Evolutionary conservation across 2,113 vertebrate species (phyloP), one percentile per base, ranked within the genome.

Genomic region (Laterallus jamaicensis): DNA sequence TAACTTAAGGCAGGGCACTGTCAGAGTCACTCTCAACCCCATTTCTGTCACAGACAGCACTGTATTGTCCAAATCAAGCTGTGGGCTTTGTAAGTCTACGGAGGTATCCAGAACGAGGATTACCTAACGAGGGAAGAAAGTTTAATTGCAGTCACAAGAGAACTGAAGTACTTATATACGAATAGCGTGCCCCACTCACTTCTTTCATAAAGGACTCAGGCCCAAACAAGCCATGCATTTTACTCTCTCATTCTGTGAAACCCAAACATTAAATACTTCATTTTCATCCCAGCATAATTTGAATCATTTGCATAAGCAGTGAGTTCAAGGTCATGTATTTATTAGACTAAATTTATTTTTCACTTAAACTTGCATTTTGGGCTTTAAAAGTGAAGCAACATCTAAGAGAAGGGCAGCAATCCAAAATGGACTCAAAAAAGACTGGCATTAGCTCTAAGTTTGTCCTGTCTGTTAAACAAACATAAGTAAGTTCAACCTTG

Each of bases 341-440:
- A 20, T 66, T 68, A 71, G 49, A 64, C 3, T 82, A 26, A 40
- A 59, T 82, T 96, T 68, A 82, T 66, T 87, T 95, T 90, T 76
- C n/a, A 73, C 10, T 76, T 92, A 11, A 12, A 10, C n/a, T 77
- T 80, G 28, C 16, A 29, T 76, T 85, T 39, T 4, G 17, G 31
- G 40, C 56, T 91, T 79, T 81, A 59, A 32, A 83, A 68, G 16
- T 71, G 70, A 87, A 82, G 78, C 81, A 94, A 92, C 12, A 67
- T 21, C 28, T 73, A 73, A 66, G 28, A 82, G 44, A 95, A 90
- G 64, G 85, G 79, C 76, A 90, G 21, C 32, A 42, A 26, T 74
- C 78, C 94, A 94, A 92, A 93, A 90, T 75, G 64, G 32, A 84
- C 47, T 90, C 82, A 29, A 70, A 90, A 88, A 95, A n/a, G 86